Evolutionary conservation across 2,797 vertebrate genomes (phyloP).

Genomic region (Gobionotothen gibberifrons): DNA sequence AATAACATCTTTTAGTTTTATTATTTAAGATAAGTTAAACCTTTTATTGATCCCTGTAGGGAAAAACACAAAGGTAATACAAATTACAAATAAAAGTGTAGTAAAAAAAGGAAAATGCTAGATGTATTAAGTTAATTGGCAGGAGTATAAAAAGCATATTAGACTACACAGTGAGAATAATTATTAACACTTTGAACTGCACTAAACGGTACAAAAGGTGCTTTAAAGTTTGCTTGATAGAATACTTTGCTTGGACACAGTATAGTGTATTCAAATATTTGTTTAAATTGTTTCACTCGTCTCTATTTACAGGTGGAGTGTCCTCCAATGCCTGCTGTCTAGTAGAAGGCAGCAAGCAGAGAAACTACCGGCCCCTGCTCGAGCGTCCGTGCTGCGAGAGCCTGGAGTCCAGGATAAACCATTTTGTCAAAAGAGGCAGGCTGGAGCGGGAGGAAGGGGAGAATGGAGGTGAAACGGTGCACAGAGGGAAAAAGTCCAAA

Average conservation of each 20-base stretch:
- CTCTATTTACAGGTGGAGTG: slow-evolving; percentile 61
- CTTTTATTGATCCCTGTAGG: too few relatives aligned
- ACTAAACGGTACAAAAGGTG: not conserved
- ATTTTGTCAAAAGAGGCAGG: slow-evolving; percentile 90
- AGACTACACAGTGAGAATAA: not conserved
- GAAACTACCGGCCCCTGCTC: slow-evolving; percentile 89
- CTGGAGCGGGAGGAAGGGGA: slow-evolving; percentile 79
- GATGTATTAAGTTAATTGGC: not conserved
- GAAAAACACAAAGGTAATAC: too few relatives aligned
- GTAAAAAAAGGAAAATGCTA: too few relatives aligned
- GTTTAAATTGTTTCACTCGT: not conserved
- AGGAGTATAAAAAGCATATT: not conserved
- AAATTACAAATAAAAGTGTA: too few relatives aligned
- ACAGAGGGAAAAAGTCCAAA: slow-evolving; percentile 83
- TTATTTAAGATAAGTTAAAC: not conserved
- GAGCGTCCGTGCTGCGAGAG: slow-evolving; percentile 91
- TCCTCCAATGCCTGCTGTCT: slow-evolving; percentile 79
- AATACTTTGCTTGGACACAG: not conserved
- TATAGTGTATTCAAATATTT: not conserved
- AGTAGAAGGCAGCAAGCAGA: slow-evolving; percentile 89
- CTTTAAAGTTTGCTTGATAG: not conserved
- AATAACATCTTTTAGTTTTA: not conserved
- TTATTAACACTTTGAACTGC: not conserved
- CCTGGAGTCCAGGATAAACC: slow-evolving; percentile 92
- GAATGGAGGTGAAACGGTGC: slow-evolving; percentile 73